These are phyloP conservation scores for Ianthella basta DNA, from an alignment of 37 sponge, comb jelly and placozoan species.

Conservation along the genomic window DNA sequence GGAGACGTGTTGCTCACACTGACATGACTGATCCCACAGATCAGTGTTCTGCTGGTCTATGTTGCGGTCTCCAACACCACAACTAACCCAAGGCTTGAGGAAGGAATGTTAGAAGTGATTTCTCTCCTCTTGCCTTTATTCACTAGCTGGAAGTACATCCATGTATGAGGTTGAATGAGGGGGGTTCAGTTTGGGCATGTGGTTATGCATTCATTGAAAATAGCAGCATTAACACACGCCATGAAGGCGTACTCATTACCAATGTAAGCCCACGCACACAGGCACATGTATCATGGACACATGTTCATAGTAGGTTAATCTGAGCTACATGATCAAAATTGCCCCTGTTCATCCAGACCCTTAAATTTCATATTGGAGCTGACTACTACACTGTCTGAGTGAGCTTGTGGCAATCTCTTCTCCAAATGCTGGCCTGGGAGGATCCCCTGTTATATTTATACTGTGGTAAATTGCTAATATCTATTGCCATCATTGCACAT, in stretches of 20 bases:
- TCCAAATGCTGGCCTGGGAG: neutral
- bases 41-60: neutral
- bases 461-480: too few species aligned
- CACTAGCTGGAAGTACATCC: neutral
- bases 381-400: constrained; percentile 19
- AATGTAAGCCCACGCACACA: neutral
- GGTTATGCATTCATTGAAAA: constrained; percentile 4
- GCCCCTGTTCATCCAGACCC: neutral
- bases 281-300: neutral
- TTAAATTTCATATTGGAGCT: neutral
- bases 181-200: neutral
- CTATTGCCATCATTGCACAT: too few species aligned
- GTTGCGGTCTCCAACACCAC: neutral
- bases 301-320: too few species aligned
- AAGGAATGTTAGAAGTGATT: neutral
- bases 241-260: constrained; percentile 27
- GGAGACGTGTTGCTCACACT: neutral
- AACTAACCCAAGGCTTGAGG: neutral
- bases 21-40: neutral
- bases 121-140: neutral
- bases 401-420: neutral
- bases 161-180: constrained; percentile 9
- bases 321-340: too few species aligned
- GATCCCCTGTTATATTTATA: too few species aligned
- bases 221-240: neutral